phyloP scores from a whole-genome alignment of 2,888 invertebrate genomes.

The Dryadula phaetusa region DNA sequence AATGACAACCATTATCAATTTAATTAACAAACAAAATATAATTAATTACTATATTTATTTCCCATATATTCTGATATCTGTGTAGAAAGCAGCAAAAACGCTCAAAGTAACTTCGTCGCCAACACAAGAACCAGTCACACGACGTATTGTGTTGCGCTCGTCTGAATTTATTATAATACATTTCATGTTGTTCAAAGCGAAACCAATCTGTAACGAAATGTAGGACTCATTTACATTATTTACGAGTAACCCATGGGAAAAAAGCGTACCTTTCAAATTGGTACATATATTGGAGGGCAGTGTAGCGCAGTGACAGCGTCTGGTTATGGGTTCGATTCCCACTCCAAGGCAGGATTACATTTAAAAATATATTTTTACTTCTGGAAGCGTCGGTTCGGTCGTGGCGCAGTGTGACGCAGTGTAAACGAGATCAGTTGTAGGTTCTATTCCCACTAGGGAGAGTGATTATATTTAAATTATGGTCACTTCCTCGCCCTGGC shows the following conservation, averaged over 20 bases:
- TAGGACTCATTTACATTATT: not conserved
- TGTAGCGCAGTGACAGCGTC: too few species aligned
- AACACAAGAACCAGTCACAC: conserved; percentile 7
- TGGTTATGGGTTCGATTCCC: too few species aligned
- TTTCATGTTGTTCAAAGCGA: conserved; percentile 9
- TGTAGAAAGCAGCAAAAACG: not conserved
- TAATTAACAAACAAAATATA: too few species aligned
- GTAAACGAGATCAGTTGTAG: too few species aligned
- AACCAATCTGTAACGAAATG: conserved; percentile 20
- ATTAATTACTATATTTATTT: not conserved
- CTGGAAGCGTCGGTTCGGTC: too few species aligned
- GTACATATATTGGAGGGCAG: not conserved
- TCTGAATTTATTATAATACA: conserved; percentile 2
- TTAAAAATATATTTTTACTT: too few species aligned
- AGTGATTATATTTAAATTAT: too few species aligned
- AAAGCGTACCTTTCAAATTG: not conserved
- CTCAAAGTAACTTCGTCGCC: conserved; percentile 21
- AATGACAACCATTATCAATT: too few species aligned
- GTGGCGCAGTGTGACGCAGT: too few species aligned
- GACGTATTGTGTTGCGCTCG: not conserved
- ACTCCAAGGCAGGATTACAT: too few species aligned
- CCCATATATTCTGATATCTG: conserved; percentile 8
- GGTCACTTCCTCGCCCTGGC: too few species aligned
- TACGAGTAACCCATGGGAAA: not conserved
- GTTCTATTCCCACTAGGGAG: too few species aligned